Conservation (phyloP, 1,140 invertebrate genomes). For the Apis florea region DNA sequence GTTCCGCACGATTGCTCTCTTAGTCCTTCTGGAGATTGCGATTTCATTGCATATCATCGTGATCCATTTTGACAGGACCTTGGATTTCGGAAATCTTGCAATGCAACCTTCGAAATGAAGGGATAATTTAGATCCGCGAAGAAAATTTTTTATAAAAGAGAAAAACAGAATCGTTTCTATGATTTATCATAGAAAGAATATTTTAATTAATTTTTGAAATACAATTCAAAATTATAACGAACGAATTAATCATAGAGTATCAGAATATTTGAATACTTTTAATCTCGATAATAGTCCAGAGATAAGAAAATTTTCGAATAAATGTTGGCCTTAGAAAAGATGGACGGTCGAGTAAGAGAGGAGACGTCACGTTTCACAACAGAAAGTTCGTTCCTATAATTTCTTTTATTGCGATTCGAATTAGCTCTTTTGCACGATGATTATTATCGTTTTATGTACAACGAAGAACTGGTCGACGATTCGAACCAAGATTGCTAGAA, state of each 20-base stretch:
- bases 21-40: constrained; percentile 25
- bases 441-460: not conserved
- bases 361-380: not conserved
- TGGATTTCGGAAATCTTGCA: constrained; percentile 39
- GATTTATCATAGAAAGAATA: too few relatives aligned
- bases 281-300: too few relatives aligned
- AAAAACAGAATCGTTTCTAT: not conserved
- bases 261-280: too few relatives aligned
- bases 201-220: too few relatives aligned
- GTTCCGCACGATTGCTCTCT: constrained; percentile 31
- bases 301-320: too few relatives aligned
- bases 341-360: not conserved
- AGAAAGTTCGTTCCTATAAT: not conserved
- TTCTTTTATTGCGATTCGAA: not conserved
- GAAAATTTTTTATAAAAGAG: not conserved
- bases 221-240: too few relatives aligned
- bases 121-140: constrained; percentile 37
- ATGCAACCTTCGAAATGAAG: constrained; percentile 21
- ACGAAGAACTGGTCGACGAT: not conserved
- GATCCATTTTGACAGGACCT: constrained; percentile 49
- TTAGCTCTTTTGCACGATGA: not conserved
- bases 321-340: not conserved
- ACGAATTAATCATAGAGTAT: too few relatives aligned
- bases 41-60: constrained; percentile 51
- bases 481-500: not conserved